Evolutionary conservation across 2,888 invertebrate species (phyloP).

Genomic region (Drosophila buzzatii): DNA sequence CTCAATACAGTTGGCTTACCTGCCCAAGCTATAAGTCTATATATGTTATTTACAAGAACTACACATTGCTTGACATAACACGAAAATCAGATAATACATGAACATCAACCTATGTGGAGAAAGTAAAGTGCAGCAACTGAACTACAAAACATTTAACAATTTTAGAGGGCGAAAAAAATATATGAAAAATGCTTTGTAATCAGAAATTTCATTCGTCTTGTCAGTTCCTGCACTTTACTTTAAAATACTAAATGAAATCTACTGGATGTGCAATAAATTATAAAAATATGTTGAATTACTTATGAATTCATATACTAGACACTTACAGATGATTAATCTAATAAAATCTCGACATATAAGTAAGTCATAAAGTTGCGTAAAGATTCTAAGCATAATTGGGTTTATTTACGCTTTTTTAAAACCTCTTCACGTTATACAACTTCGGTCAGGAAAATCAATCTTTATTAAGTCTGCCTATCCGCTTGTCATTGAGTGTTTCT

Average conservation of each 20-base stretch:
- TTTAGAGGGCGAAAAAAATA: too few species aligned
- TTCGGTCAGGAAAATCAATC: too few species aligned
- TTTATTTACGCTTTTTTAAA: not conserved
- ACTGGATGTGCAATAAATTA: not conserved
- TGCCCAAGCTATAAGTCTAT: constrained; percentile 37
- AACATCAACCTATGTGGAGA: constrained; percentile 57
- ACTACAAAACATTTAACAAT: constrained; percentile 7
- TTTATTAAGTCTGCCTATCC: too few species aligned
- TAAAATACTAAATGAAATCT: not conserved
- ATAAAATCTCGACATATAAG: not conserved
- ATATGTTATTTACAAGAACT: constrained; percentile 77
- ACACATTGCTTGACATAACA: constrained; percentile 61
- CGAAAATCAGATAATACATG: constrained; percentile 82
- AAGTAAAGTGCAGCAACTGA: constrained; percentile 59
- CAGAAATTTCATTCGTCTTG: not conserved
- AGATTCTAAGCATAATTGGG: not conserved
- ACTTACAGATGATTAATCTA: not conserved
- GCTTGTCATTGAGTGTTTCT: too few species aligned
- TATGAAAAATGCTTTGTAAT: constrained; percentile 15
- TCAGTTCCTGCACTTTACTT: constrained; percentile 43
- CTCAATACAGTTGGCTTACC: constrained; percentile 61
- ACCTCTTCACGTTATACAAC: too few species aligned
- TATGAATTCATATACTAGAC: not conserved
- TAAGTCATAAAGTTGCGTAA: not conserved
- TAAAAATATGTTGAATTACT: not conserved